These are phyloP conservation scores for Dynastes maya DNA, from an alignment of 2,888 invertebrate genomes.

Conservation along the genomic window DNA sequence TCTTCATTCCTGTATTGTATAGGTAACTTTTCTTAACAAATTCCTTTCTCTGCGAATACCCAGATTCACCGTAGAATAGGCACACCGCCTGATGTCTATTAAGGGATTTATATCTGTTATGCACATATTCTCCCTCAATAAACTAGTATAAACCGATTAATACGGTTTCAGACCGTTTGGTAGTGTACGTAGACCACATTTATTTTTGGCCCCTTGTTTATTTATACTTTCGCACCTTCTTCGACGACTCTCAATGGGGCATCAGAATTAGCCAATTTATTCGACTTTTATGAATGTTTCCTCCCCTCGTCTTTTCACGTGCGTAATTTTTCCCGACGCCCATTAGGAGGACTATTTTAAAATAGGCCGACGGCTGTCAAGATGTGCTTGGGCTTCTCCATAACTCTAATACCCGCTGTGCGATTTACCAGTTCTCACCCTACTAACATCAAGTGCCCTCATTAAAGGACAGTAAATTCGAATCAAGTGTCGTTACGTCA, in stretches of 20 bases:
- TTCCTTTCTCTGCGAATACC: too few relatives aligned
- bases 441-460: conserved; percentile 50
- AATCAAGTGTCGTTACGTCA: conserved; percentile 48
- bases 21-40: too few relatives aligned
- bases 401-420: conserved; percentile 31
- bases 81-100: background rate
- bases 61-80: too few relatives aligned
- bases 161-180: conserved; percentile 2
- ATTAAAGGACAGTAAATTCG: conserved; percentile 53
- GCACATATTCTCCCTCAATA: background rate
- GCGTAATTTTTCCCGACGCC: conserved; percentile 21
- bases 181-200: conserved; percentile 5
- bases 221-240: conserved; percentile 36
- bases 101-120: background rate
- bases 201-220: conserved; percentile 33
- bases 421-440: conserved; percentile 27
- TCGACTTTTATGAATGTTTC: conserved; percentile 15
- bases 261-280: conserved; percentile 27
- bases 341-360: conserved; percentile 32
- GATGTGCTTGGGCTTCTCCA: conserved; percentile 1
- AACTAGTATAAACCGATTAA: conserved; percentile 3
- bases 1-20: too few relatives aligned
- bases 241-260: conserved; percentile 7
- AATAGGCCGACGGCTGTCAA: conserved; percentile 15
- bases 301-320: conserved; percentile 32